Percentiles rank a stretch among this genome's conserved stretches.
Evolutionary conservation across 2,888 invertebrate genomes (phyloP).

Genomic region (Galerucella nymphaeae): DNA sequence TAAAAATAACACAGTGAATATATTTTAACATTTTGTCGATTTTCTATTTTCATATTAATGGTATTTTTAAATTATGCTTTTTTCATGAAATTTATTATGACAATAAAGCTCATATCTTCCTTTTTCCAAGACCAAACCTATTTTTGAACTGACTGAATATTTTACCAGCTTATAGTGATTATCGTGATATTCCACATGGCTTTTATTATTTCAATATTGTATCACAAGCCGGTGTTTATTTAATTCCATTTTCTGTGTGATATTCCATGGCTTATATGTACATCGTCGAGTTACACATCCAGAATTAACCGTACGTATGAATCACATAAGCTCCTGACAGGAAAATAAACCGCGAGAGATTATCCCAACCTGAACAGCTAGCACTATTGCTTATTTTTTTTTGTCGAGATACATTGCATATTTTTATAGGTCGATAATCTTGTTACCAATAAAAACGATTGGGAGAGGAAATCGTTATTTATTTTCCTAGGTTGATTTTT

Average conservation of each 20-base stretch:
- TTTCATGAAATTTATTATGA: neutral
- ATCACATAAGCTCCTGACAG: conserved; percentile 20
- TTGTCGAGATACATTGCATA: conserved; percentile 21
- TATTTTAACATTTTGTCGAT: no score
- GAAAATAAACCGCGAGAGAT: conserved; percentile 30
- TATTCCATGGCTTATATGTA: neutral
- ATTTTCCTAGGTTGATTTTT: neutral
- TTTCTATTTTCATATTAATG: no score
- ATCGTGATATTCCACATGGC: no score
- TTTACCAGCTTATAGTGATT: no score
- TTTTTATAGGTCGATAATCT: conserved; percentile 22
- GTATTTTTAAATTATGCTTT: no score
- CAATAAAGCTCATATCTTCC: neutral
- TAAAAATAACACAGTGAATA: no score
- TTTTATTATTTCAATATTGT: no score
- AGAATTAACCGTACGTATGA: conserved; percentile 25
- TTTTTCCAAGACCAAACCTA: neutral
- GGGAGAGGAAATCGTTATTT: neutral
- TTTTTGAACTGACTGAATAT: neutral
- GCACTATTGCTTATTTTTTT: conserved; percentile 22
- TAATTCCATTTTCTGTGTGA: neutral
- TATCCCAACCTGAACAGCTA: conserved; percentile 9
- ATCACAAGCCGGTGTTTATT: no score
- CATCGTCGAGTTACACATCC: conserved; percentile 22
- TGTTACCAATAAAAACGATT: neutral